phyloP scores from a whole-genome alignment of 2,113 vertebrate species.

The Halichoeres trimaculatus region DNA sequence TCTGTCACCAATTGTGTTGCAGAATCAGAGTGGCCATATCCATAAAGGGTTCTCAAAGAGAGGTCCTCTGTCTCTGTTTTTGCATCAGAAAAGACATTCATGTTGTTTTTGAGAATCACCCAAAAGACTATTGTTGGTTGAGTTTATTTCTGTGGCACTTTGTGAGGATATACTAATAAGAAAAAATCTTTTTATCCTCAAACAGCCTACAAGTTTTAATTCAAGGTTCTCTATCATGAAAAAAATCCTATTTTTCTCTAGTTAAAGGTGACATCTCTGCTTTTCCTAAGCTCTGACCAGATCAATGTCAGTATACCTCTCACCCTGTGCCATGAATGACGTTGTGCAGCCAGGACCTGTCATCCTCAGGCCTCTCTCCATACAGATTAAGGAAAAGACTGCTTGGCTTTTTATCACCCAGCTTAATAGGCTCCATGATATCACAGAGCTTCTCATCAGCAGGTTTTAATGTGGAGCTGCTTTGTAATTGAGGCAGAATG shows the following conservation, averaged over 20 bases:
- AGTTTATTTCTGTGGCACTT: background rate
- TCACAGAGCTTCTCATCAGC: constrained; percentile 22
- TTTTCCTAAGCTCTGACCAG: background rate
- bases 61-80: background rate
- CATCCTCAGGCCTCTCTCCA: background rate
- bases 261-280: background rate
- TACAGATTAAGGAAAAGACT: constrained; percentile 26
- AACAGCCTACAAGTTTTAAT: background rate
- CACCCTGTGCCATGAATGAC: background rate
- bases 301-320: background rate
- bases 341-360: constrained; percentile 16
- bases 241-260: background rate
- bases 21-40: background rate
- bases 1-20: background rate
- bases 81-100: background rate
- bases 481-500: constrained; percentile 42
- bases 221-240: too few species aligned
- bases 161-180: background rate
- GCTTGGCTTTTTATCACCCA: constrained; percentile 22
- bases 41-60: background rate
- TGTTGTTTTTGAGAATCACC: background rate
- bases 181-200: background rate
- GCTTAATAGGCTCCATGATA: constrained; percentile 8
- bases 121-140: background rate
- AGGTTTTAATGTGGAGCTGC: constrained; percentile 5